phyloP scores from a whole-genome alignment of 2,113 vertebrate species.

The Anarhynchus alexandrinus region DNA sequence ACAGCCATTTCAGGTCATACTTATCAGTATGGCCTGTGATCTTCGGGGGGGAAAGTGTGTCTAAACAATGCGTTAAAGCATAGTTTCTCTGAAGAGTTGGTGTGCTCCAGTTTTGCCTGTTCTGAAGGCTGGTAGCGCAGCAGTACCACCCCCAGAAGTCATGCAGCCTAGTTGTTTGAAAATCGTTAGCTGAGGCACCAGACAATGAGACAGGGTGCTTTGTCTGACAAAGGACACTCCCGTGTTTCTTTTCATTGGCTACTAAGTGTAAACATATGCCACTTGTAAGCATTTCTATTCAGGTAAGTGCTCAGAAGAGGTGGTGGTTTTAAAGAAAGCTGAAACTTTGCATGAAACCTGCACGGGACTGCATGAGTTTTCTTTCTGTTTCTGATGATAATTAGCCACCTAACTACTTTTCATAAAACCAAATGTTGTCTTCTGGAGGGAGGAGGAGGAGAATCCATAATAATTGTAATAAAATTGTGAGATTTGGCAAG shows the following conservation, averaged over 20 bases:
- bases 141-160: not conserved
- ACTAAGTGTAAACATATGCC: not conserved
- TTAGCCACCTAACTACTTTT: not conserved
- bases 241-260: not conserved
- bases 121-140: not conserved
- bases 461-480: not conserved
- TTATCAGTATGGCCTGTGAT: not conserved
- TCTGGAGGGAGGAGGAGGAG: not conserved
- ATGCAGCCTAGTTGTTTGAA: not conserved
- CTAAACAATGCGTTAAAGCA: not conserved
- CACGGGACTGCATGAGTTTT: not conserved
- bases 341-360: not conserved
- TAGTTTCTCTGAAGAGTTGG: not conserved
- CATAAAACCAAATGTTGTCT: not conserved
- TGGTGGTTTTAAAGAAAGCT: not conserved
- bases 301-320: not conserved
- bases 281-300: not conserved
- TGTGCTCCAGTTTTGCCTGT: not conserved
- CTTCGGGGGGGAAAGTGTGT: too few relatives aligned
- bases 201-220: not conserved
- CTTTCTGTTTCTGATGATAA: not conserved
- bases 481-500: not conserved
- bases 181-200: not conserved
- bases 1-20: not conserved
- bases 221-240: not conserved